Base-by-base conservation (phyloP, 1,140 invertebrate genomes). In the Elysia chlorotica region DNA sequence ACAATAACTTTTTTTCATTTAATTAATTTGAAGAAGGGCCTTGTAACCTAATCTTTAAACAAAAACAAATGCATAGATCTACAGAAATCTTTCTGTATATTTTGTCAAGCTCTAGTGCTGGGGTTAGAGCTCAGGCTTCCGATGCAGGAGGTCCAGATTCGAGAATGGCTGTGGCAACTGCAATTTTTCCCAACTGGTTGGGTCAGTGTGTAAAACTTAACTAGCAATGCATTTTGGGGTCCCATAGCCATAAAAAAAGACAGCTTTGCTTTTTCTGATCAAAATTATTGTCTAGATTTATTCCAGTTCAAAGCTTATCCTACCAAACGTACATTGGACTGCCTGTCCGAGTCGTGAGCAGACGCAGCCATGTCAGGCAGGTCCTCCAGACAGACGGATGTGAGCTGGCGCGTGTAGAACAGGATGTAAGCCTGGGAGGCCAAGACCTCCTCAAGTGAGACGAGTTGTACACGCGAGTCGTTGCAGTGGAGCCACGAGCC, bases 401-500 rank as follows among this genome's bases (percentile, higher is more conserved):
- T 30, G 35, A 63, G 36, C 30, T 65, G 63, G 38, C 71, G 63
- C 25, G 76, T 78, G 71, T 84, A 85, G 56, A 85, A 70, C 25
- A 85, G 69, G 48, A 85, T 85, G 67, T 85, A 85, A 0, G 79
- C 82, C 62, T 85, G 83, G 62, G 76, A 75, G 23, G 75, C 69
- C 30, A 77, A 56, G 10, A 85, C 83, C 30, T 83, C 81, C 21
- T 81, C 76, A 30, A 79, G 19, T 0, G 75, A 53, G 31, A 74
- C 76, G 17, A 77, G 62, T 56, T 77, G 70, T 65, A 83, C 74
- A 36, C 75, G 76, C 0, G 82, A 77, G 76, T 85, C 83, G 76
- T 85, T 85, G 63, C 82, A 83, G 54, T 81, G 74, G 4, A 83
- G 57, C 83, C 83, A 85, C 1, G 83, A 82, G 61, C 76, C 83